Base-by-base conservation (phyloP, 2,888 invertebrate species). In the Isoperla grammatica region DNA sequence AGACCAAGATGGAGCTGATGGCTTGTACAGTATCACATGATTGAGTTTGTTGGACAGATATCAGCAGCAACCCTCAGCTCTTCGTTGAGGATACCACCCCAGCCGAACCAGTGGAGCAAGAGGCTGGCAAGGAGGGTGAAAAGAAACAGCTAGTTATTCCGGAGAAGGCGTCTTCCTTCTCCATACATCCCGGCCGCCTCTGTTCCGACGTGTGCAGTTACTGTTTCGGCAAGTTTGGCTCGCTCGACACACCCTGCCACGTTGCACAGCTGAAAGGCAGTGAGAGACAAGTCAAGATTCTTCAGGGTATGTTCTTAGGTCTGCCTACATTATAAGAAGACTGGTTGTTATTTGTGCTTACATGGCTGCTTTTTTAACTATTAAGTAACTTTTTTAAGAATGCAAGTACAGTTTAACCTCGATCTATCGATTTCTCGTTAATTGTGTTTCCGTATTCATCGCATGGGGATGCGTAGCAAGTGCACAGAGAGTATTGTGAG, bases 201-300 rank as follows among this genome's bases (percentile, higher is more conserved):
- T 92, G 91, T 71, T 85, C 86, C 72, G 90, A 91, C 74, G 90
- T 90, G 68, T 92, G 92, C 71, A 87, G 86, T 70, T 90, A 90
- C 72, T 92, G 92, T 70, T 89, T 89, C 59, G 90, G 90, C 9
- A 91, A 90, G 74, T 92, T 92, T 68, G 91, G 91, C 0, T 80
- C 89, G 0, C 85, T 90, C 65, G 91, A 92, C 69, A 91, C 91
- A 0, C 91, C 91, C 0, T 90, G 90, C 74, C 91, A 92, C 71
- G 86, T 92, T 56, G 91, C 90, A 0, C 90, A 90, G 75, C 86
- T 92, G 72, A 91, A 91, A 68, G 88, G 88, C 56, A 78, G 81
- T 1, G 90, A 90, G 61, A 75, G 89, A n/a, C 89, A 90, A 72
- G 84, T 86, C 70, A 89, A 88, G 69, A 89, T 91, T 62, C 75